phyloP scores from a whole-genome alignment of 2,113 vertebrate species.

The Alethe diademata region DNA sequence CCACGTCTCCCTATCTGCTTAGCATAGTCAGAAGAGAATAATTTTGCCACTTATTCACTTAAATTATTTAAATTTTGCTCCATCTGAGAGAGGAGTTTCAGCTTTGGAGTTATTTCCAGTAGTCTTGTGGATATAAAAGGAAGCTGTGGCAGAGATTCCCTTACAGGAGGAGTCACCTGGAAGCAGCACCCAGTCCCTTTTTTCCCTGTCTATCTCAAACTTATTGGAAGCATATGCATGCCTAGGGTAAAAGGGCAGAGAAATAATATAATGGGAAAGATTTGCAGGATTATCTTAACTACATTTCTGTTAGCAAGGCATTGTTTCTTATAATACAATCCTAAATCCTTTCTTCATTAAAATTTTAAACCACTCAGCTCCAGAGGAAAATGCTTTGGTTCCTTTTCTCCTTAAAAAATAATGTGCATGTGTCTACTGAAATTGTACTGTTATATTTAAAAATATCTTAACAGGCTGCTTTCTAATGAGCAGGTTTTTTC shows the following conservation, averaged over 20 bases:
- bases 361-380: conserved; percentile 31
- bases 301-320: not conserved
- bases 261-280: not conserved
- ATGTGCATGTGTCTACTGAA: not conserved
- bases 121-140: not conserved
- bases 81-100: not conserved
- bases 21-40: not conserved
- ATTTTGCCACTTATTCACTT: not conserved
- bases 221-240: not conserved
- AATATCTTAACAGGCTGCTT: not conserved
- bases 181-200: not conserved
- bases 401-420: conserved; percentile 36
- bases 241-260: not conserved
- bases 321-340: not conserved
- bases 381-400: not conserved
- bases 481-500: not conserved
- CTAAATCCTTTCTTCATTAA: conserved; percentile 41
- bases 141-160: not conserved
- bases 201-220: not conserved
- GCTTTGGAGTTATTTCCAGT: not conserved
- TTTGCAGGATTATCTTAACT: not conserved
- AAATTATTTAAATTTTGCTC: conserved; percentile 8
- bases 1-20: not conserved
- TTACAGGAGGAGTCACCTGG: not conserved
- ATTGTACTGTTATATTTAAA: conserved; percentile 4